Evolutionary conservation across 35 echinoderm and acorn worm species (phyloP).

Genomic region (Ophiothrix spiculata): DNA sequence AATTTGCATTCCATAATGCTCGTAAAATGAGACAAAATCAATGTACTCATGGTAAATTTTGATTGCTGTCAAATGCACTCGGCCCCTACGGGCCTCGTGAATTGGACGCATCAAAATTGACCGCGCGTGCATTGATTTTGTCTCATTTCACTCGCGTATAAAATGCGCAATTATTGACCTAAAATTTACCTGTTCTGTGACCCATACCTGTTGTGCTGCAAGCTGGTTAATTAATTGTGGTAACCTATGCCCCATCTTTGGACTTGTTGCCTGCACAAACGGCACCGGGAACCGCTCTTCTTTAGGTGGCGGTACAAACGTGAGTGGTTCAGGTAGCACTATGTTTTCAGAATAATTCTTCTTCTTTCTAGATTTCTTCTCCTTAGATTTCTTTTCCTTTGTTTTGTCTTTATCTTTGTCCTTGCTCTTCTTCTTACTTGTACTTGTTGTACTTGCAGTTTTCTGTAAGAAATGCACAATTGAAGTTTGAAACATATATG

Average conservation of each 20-base stretch:
- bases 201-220: constrained; percentile 16
- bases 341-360: constrained; percentile 19
- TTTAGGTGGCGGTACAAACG: not conserved
- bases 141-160: too few species aligned
- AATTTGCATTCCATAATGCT: too few species aligned
- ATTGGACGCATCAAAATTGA: too few species aligned
- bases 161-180: too few species aligned
- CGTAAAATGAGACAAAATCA: too few species aligned
- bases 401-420: constrained; percentile 6
- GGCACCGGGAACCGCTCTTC: not conserved
- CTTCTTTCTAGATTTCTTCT: constrained; percentile 43
- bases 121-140: too few species aligned
- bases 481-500: too few species aligned
- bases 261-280: not conserved
- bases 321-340: not conserved
- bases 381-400: constrained; percentile 36
- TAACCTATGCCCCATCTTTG: constrained; percentile 16
- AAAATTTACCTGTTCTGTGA: too few species aligned
- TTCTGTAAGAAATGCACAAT: too few species aligned
- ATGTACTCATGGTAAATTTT: too few species aligned
- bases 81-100: too few species aligned
- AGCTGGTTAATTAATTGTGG: constrained; percentile 18
- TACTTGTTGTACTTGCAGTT: not conserved
- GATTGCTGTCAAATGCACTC: too few species aligned
- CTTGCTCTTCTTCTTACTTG: constrained; percentile 35